Evolutionary conservation across 1,140 invertebrate species (phyloP), one percentile per base, ranked within the genome.

Genomic region (Heliothis subflexa): DNA sequence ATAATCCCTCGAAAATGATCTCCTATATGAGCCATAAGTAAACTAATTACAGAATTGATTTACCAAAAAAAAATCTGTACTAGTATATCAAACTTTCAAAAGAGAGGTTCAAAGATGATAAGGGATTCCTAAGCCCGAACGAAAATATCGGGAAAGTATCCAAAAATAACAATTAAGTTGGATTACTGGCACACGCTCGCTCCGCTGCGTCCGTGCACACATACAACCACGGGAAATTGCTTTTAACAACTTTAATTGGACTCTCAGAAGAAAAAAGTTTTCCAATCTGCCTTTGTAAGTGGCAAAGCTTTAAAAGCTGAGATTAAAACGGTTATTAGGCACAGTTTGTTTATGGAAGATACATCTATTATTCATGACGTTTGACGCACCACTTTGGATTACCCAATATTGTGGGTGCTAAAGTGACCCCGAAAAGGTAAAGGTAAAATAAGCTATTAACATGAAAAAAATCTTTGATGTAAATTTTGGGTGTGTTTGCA

Each of bases 171-270:
- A 64, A 76, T 76, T 66, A 76, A 76, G 49, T 7, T 18, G 50
- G 74, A 76, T 76, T 54, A 64, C 21, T 4, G 59, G 45, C 74
- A 54, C 59, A 76, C 74, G 74, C 72, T 33, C 74, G 45, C 47
- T 40, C 28, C 74, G 45, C 74, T 76, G 66, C 71, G 61, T 68
- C 72, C 79, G 45, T 64, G 74, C 74, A 81, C 85, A 90, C 85
- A 86, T 84, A 82, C 81, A 77, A 78, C 81, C 81, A 80, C 82
- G 80, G 90, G 88, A 93, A 92, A 93, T 92, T 92, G 90, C 89
- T 89, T 91, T 83, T 90, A 92, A 92, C 91, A 93, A 93, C 82
- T 92, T 91, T 93, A 92, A 93, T 92, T 93, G 88, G 88, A 91
- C 78, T 88, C 86, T 83, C 79, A 86, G 83, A 91, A 93, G 89